Evolutionary conservation across 2,113 vertebrate species (phyloP), one percentile per base, ranked within the genome.

Genomic region (Rhipidura dahli): DNA sequence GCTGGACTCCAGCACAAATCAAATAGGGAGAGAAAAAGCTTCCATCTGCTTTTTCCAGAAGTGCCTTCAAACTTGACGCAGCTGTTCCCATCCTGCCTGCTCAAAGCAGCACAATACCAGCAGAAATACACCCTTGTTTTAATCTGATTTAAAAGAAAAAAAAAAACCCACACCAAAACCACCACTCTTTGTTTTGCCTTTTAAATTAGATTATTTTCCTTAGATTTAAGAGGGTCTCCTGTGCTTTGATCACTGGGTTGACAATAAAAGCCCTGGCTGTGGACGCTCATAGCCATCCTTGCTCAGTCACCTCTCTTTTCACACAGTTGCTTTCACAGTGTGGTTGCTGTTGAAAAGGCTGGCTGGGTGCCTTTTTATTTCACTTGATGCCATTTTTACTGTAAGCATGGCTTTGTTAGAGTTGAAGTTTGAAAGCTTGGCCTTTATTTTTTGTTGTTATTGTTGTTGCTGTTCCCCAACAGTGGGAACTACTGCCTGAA

Each of bases 191-290:
- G 93, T 94, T 94, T 97, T 92, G 92, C 88, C 93, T 96, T 96
- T 95, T 95, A 96, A 97, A 97, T 97, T 97, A 97, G 90, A 95
- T 97, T 97, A 97, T 97, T 96, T 97, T 97, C 94, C 86, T 96
- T 87, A 96, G 94, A 96, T 96, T 97, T 95, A 92, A 94, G 95
- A 95, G 90, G 96, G 94, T 96, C 94, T 96, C 96, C 93, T 96
- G 91, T 70, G 88, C 96, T 97, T 97, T 97, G 97, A 97, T 97
- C 97, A 95, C 89, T 96, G 94, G 83, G 77, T 93, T 96, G 94
- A 96, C 95, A 97, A 97, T 95, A 84, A 94, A 94, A 96, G 91
- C 96, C 93, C 87, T 90, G 96, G 87, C 94, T 94, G 83, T 1
- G 28, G 91, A 71, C 78, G 51, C 92, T 86, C 81, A 10, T 76